Evolutionary conservation across 2,113 vertebrate species (phyloP), one percentile per base, ranked within the genome.

Genomic region (Platycercus adscitus): DNA sequence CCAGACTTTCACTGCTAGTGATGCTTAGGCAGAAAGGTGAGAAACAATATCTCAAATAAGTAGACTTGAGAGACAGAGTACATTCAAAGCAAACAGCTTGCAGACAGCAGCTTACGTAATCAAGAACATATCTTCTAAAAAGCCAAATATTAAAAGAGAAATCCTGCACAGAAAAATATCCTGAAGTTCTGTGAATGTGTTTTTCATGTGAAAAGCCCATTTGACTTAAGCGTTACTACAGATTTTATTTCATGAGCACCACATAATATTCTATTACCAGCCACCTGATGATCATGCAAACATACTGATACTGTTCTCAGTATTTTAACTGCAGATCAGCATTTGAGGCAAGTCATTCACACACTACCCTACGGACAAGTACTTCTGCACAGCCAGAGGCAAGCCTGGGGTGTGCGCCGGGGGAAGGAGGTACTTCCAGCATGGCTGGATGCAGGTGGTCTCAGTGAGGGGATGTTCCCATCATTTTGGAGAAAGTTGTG

Each of bases 321-420:
- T 3, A 26, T 52, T 81, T 81, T n/a, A 56, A 75, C 60, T 78
- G 46, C 33, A 55, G 50, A 65, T 64, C 35, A 63, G 73, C 21
- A 21, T 43, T 87, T 33, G 79, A 77, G 66, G 60, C 25, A 28
- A 86, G 56, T 60, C 39, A 55, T 60, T 60, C 5, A 3, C 41
- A 53, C 0, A 0, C 46, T 75, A 56, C 49, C 46, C 20, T 4
- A 23, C 0, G 0, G 56, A 44, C 4, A 0, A 66, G 19, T 2
- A 24, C 16, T 33, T 83, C 50, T 86, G 17, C 0, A 3, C 31
- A 77, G 71, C 44, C 71, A n/a, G 70, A 60, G 53, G 20, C 0
- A 0, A 68, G 78, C 33, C 44, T 46, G 31, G 47, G 1, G 2
- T 16, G 2, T 1, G 1, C 26, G 13, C 43, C 4, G 11, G 79